Conservation (phyloP, 2,888 invertebrate species). For the Athrips mouffetella region DNA sequence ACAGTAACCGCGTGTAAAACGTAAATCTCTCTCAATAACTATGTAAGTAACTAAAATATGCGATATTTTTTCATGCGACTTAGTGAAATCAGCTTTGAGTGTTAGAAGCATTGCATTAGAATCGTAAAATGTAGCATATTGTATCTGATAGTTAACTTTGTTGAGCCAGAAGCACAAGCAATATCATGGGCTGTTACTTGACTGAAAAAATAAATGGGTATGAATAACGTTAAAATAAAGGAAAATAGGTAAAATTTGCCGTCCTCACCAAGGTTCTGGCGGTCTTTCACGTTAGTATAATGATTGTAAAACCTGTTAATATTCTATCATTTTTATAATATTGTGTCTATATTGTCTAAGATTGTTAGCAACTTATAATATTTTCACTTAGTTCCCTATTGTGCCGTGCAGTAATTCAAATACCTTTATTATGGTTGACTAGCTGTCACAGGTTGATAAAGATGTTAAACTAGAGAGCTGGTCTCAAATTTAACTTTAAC, state of each 20-base stretch:
- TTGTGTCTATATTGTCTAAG: background rate
- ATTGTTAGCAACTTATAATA: background rate
- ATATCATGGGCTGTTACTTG: constrained; percentile 8
- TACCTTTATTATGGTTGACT: background rate
- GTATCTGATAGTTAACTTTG: background rate
- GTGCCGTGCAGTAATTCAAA: background rate
- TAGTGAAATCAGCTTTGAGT: constrained; percentile 61
- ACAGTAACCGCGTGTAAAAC: background rate
- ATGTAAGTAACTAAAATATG: constrained; percentile 43
- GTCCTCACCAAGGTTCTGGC: constrained; percentile 15
- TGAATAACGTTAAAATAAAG: constrained; percentile 4
- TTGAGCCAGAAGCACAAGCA: constrained; percentile 7
- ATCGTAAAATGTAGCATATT: constrained; percentile 4
- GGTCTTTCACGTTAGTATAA: constrained; percentile 8
- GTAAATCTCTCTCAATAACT: constrained; percentile 25
- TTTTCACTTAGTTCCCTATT: background rate
- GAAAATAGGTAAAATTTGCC: constrained; percentile 17
- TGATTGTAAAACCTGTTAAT: constrained; percentile 1
- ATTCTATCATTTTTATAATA: background rate
- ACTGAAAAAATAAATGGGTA: background rate
- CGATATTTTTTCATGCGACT: constrained; percentile 65
- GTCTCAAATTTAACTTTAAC: background rate
- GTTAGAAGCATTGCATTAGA: constrained; percentile 32
- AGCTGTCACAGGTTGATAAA: too few species aligned
- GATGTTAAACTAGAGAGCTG: background rate